phyloP scores from a whole-genome alignment of 2,113 vertebrate genomes.

The Echinops telfairi region DNA sequence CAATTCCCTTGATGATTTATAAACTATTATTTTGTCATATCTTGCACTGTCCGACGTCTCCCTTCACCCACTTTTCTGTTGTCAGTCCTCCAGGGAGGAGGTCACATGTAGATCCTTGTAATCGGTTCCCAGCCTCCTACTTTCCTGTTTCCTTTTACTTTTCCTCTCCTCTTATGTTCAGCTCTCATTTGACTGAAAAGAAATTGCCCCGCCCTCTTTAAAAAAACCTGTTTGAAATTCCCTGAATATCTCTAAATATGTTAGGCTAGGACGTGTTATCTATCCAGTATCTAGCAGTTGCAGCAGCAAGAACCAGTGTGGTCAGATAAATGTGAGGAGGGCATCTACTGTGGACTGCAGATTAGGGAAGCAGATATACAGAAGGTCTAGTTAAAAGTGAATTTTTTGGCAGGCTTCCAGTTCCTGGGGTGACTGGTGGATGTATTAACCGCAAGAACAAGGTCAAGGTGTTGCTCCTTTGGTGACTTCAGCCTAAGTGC shows the following conservation, averaged over 20 bases:
- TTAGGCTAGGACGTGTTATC: neutral
- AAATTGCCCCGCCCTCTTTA: too few species aligned
- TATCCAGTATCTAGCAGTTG: constrained; percentile 30
- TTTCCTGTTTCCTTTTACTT: too few species aligned
- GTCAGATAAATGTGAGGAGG: constrained; percentile 32
- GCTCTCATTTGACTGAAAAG: too few species aligned
- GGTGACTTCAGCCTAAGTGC: neutral
- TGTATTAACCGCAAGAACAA: constrained; percentile 7
- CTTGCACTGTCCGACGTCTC: too few species aligned
- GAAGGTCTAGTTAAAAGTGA: neutral
- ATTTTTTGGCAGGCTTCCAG: constrained; percentile 25
- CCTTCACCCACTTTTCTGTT: too few species aligned
- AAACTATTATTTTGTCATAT: too few species aligned
- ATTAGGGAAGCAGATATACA: constrained; percentile 33
- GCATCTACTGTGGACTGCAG: neutral
- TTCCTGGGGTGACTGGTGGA: constrained; percentile 1
- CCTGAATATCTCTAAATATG: neutral
- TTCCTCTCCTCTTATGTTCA: too few species aligned
- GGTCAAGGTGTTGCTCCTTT: neutral
- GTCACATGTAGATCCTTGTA: too few species aligned
- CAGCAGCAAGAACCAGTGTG: neutral
- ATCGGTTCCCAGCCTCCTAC: too few species aligned
- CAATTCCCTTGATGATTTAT: too few species aligned
- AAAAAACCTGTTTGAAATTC: too few species aligned
- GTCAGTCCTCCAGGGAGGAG: too few species aligned